These are phyloP conservation scores for Montipora cactus DNA, from an alignment of 64 coral and sea anemone genomes.

Conservation along the genomic window DNA sequence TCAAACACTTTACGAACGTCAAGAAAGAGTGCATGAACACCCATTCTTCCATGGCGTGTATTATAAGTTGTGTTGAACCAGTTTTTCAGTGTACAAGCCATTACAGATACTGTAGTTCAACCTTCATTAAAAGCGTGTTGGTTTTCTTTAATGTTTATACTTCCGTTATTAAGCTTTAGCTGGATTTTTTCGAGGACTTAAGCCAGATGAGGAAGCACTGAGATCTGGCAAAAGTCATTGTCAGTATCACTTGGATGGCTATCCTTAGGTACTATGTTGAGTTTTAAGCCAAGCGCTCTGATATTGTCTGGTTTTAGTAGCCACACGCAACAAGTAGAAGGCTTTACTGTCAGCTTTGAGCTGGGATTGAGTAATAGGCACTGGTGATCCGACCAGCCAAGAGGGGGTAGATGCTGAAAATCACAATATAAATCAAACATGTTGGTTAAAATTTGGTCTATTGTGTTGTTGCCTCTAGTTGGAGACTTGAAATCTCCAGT, in stretches of 20 bases:
- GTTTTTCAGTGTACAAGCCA: too few relatives aligned
- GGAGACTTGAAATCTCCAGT: conserved; percentile 8
- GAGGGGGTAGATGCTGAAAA: conserved; percentile 4
- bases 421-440: conserved; percentile 5
- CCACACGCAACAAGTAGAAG: not conserved
- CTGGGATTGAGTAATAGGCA: conserved; percentile 27
- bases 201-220: too few relatives aligned
- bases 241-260: not conserved
- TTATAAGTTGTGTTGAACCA: too few relatives aligned
- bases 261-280: not conserved
- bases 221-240: not conserved
- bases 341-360: not conserved
- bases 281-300: conserved; percentile 6
- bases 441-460: conserved; percentile 63
- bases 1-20: too few relatives aligned
- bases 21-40: too few relatives aligned
- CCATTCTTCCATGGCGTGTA: too few relatives aligned
- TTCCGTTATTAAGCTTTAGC: too few relatives aligned
- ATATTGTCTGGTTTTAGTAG: not conserved
- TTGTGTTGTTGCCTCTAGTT: conserved; percentile 39
- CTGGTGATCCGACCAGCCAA: conserved; percentile 33
- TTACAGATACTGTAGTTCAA: too few relatives aligned
- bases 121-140: too few relatives aligned
- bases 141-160: too few relatives aligned
- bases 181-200: too few relatives aligned